These are phyloP conservation scores for Apotomis turbidana DNA, from an alignment of 2,888 invertebrate genomes.

Conservation along the genomic window DNA sequence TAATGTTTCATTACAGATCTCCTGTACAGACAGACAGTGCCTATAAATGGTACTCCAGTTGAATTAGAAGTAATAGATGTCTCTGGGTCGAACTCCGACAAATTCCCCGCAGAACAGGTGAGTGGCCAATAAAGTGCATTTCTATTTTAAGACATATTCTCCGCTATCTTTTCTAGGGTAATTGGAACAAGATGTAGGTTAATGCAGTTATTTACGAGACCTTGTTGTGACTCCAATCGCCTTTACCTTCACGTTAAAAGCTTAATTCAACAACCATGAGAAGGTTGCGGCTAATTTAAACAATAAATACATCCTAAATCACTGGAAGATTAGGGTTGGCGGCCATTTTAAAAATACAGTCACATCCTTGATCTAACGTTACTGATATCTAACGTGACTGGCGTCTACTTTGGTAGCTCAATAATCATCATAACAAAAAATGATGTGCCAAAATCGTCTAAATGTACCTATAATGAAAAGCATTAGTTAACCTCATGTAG, in stretches of 20 bases:
- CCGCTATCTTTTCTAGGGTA: conserved; percentile 15
- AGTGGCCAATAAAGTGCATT: conserved; percentile 41
- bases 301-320: conserved; percentile 64
- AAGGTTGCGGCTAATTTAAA: conserved; percentile 63
- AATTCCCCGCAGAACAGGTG: conserved; percentile 85
- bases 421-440: conserved; percentile 12
- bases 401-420: conserved; percentile 29
- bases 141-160: background rate
- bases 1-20: conserved; percentile 85
- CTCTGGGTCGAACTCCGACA: conserved; percentile 87
- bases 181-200: conserved; percentile 55
- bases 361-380: conserved; percentile 49
- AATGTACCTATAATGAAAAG: conserved; percentile 13
- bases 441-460: conserved; percentile 6
- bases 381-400: conserved; percentile 29
- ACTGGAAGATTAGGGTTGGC: conserved; percentile 59
- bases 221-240: conserved; percentile 56
- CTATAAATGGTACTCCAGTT: conserved; percentile 87
- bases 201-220: conserved; percentile 53
- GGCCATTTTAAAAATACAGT: conserved; percentile 54
- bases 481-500: conserved; percentile 7
- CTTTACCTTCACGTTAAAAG: conserved; percentile 68
- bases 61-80: conserved; percentile 92
- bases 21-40: conserved; percentile 89
- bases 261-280: conserved; percentile 52